Base-by-base conservation (phyloP, 2,888 invertebrate genomes). In the Drosophila atroscutellata region DNA sequence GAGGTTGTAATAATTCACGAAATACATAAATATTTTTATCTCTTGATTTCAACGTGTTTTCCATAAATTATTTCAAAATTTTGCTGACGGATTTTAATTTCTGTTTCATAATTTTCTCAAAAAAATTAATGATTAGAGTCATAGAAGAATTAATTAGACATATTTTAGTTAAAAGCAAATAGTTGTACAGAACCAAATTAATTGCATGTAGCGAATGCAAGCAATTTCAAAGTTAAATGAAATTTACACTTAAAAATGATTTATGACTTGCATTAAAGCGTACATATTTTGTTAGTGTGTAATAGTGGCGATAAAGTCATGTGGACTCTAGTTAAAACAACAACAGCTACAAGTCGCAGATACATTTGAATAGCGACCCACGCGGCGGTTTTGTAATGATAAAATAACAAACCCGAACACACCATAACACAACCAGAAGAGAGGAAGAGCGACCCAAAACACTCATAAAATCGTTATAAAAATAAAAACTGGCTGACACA, bases 371-470 rank as follows among this genome's bases (percentile, higher is more conserved):
- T 79, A 68, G 36, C 34, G 60, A 86, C 85, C 81, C 75, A 81
- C 83, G 71, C 73, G 77, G 74, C 62, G 86, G 75, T 83, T 74
- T 77, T 70, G 61, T 74, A 79, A 85, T 85, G 75, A 83, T 77
- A 87, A 83, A 86, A 87, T 72, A 87, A 87, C 86, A 86, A 59
- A 69, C 65, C 67, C 74, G 57, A 68, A 55, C 71, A 66, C 15
- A 8, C 45, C 45, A 52, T 36, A 54, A 36, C 70, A 68, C 47
- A 50, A 50, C 36, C 47, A 32, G 57, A 9, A 15, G 28, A 24
- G 30, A 18, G 30, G 0, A 15, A 39, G 8, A 39, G 8, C n/a
- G 28, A 39, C 55, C 55, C 39, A 56, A 56, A 56, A 56, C 65
- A 72, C 64, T 62, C 59, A 52, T 50, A 59, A 47, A 55, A 49